Base-by-base conservation (phyloP, 2,797 vertebrate species). In the Gallinago nigripennis region DNA sequence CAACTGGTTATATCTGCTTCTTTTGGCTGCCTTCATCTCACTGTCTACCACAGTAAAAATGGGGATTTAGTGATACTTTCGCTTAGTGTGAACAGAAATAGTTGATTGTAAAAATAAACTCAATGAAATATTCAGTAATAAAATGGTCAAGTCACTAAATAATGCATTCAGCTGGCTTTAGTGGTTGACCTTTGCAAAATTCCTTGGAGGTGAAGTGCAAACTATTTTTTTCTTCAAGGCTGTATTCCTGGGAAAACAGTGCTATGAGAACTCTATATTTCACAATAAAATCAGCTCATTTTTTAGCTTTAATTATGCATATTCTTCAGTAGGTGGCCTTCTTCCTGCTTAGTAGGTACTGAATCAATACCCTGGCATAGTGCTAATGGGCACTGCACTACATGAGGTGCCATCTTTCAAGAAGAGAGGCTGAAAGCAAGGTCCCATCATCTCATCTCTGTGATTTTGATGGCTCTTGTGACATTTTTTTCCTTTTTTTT, bases 301-400 rank as follows among this genome's bases (percentile, higher is more conserved):
- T 95, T 94, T 94, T 43, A 86, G 19, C 33, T 86, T 92, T 92
- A 92, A 91, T 94, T 92, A 93, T 68, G 61, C 73, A 86, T 94
- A 45, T 78, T 92, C 31, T 95, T 86, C 75, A 86, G 82, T 46
- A 95, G 82, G 80, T 91, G 86, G 73, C 79, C 80, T 43, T 33
- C 79, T 88, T 92, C 63, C 72, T 78, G 95, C 75, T 79, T 68
- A 20, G 27, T 39, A 88, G 58, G 28, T 51, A 56, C 78, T 77
- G 75, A 87, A 86, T 88, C 71, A 82, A 73, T 85, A 82, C 31
- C 43, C 17, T 41, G 35, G 33, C 23, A 5, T 8, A 56, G 65
- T 53, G 60, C 73, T 95, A 79, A 92, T 2, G n/a, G 86, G 23
- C 50, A 24, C 46, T 39, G 21, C 23, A 30, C 54, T 90, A n/a